A percentile compares a stretch with the other conserved stretches of the same genome.
These are phyloP conservation scores for Scylla paramamosain DNA, from an alignment of 1,140 invertebrate genomes.

Conservation along the genomic window DNA sequence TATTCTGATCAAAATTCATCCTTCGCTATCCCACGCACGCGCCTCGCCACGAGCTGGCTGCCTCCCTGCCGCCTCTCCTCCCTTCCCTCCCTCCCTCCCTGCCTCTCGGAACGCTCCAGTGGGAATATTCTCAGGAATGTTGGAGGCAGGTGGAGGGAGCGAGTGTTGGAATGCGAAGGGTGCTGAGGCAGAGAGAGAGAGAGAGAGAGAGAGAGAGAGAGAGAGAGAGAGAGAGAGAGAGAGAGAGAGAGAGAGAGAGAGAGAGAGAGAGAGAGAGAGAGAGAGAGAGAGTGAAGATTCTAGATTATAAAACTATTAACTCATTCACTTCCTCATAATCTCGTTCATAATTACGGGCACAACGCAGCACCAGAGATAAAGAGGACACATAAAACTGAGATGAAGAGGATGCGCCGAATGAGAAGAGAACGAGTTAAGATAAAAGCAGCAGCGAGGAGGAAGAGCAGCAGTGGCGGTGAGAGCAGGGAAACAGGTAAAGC, in stretches of 20 bases:
- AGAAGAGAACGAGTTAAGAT: too few species aligned
- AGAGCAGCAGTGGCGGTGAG: too few species aligned
- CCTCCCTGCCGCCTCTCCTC: slow-evolving; percentile 20
- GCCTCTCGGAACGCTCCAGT: slow-evolving; percentile 36
- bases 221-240: slow-evolving; percentile 11
- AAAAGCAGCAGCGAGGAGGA: too few species aligned
- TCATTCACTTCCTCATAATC: too few species aligned
- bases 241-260: slow-evolving; percentile 20
- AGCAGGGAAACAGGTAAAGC: too few species aligned
- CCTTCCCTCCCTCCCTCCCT: neutral
- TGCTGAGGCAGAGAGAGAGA: neutral
- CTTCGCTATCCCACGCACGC: neutral
- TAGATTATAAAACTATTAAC: too few species aligned
- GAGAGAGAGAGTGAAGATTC: neutral
- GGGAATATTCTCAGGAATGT: slow-evolving; percentile 59
- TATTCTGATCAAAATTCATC: slow-evolving; percentile 8
- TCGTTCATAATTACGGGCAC: too few species aligned
- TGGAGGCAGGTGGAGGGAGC: slow-evolving; percentile 16
- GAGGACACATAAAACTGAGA: too few species aligned
- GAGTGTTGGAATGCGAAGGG: slow-evolving; percentile 22
- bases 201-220: neutral
- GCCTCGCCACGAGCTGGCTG: neutral
- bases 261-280: slow-evolving; percentile 20
- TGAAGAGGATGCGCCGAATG: too few species aligned
- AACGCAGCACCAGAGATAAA: too few species aligned